Evolutionary conservation across 1,140 invertebrate species (phyloP), one percentile per base, ranked within the genome.

Genomic region (Coptotermes formosanus): DNA sequence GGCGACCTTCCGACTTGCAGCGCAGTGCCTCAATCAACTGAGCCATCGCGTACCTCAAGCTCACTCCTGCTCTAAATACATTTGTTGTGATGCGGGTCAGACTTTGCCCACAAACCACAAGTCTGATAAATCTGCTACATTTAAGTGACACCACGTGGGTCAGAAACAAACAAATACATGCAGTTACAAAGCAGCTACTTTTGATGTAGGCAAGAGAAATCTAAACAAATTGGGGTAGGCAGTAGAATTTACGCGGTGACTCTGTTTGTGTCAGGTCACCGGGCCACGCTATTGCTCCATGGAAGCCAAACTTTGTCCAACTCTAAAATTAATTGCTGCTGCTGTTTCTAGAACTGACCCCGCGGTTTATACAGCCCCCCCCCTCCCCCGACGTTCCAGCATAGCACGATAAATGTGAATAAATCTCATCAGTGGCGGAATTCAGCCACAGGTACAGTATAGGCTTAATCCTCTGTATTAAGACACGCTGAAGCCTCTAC

Each of bases 241-340:
- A 55, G 52, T 4, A 4, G 19, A 21, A 55, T 21, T 48, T 55
- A 21, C 19, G 52, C 52, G 19, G n/a, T 0, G 64, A 75, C 25
- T n/a, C n/a, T 75, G 64, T 75, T 75, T 75, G 64, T 75, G n/a
- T 30, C 64, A 75, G 64, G 64, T 75, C 64, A 75, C 6, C n/a
- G n/a, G 64, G 64, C 64, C n/a, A 25, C n/a, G 25, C 30, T 75
- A 75, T 75, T 75, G n/a, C 64, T 30, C 25, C 64, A 75, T 75
- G 64, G 64, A 30, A 75, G 64, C 64, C 64, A n/a, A 75, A 75
- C 64, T 75, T 75, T 75, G 64, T 75, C 64, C 64, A 75, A 75
- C 64, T 75, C 25, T 30, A 75, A 75, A 75, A 75, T 75, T 75
- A 75, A 75, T 75, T 75, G 64, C 64, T 75, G n/a, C 25, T 30